Evolutionary conservation across 1,140 invertebrate species (phyloP), one percentile per base, ranked within the genome.

Genomic region (Caenorhabditis latens): DNA sequence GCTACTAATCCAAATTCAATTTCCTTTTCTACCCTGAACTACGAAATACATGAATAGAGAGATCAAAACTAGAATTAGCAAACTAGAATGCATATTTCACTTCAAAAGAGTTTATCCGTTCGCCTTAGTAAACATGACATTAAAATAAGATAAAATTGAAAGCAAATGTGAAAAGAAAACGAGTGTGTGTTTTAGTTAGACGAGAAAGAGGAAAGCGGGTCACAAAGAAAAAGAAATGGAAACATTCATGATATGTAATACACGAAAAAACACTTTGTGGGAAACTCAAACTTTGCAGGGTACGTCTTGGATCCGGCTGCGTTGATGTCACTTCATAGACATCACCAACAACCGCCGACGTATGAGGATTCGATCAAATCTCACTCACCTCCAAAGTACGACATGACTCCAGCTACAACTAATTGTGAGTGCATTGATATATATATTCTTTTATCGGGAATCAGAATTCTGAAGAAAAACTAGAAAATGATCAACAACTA

Each of bases 331-430:
- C 46, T 79, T 4, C 71, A 79, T 53, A 46, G 40, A 24, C 71
- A 79, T 79, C 71, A 79, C 14, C 71, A 79, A 14, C 71, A 79
- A 50, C 71, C 71, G 24, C 71, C 71, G 43, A 79, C 71, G 11
- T 79, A 79, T 79, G 71, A 79, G 46, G 71, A 79, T 42, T 79
- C 71, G 14, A 79, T 79, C 71, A 79, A 79, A 50, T 79, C 71
- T 8, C 19, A 24, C n/a, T 79, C 71, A 79, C 71, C 71, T 6
- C 71, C 71, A n/a, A 79, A 79, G 46, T 79, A 79, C 9, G 71
- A 79, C 46, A 79, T 79, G 46, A 79, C 71, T 7, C 71, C 71
- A n/a, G 71, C 71, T 79, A 79, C 71, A 79, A 79, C 71, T 79
- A 79, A 79, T 79, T 79, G 71, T 79, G 13, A 79, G 71, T 79